These are phyloP conservation scores for Onychorhynchus coronatus DNA, from an alignment of 2,113 vertebrate genomes.

Conservation along the genomic window DNA sequence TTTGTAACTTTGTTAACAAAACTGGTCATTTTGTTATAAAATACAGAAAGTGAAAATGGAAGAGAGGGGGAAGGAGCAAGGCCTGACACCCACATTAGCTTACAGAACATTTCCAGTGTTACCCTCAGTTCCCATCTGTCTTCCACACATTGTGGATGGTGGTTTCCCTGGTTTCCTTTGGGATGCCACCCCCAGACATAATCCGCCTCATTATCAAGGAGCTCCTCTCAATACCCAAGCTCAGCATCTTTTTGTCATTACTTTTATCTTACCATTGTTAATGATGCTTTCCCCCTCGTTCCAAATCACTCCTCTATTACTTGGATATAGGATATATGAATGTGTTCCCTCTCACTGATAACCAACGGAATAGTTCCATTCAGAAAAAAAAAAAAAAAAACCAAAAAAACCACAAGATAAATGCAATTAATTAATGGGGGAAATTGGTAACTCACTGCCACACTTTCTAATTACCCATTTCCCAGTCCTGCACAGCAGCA, in stretches of 20 bases:
- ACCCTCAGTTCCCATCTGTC: neutral
- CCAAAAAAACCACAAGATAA: too few species aligned
- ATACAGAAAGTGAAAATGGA: neutral
- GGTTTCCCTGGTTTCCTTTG: neutral
- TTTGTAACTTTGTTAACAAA: neutral
- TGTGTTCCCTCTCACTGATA: neutral
- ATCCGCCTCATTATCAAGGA: neutral
- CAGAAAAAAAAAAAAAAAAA: neutral
- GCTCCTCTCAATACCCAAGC: neutral
- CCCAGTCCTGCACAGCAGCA: neutral
- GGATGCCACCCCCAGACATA: neutral
- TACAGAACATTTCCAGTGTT: neutral
- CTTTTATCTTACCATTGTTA: neutral
- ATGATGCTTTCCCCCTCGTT: neutral
- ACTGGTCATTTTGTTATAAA: neutral
- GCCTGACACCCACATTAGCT: neutral
- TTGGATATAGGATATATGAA: neutral
- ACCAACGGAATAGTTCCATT: neutral
- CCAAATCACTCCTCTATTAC: neutral
- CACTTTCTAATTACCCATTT: neutral
- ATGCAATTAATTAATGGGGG: neutral
- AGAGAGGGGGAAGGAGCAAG: accelerated
- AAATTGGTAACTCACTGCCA: neutral
- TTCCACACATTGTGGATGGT: neutral
- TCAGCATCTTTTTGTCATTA: neutral